phyloP scores from a whole-genome alignment of 2,888 invertebrate genomes.

The Cloeon dipterum region DNA sequence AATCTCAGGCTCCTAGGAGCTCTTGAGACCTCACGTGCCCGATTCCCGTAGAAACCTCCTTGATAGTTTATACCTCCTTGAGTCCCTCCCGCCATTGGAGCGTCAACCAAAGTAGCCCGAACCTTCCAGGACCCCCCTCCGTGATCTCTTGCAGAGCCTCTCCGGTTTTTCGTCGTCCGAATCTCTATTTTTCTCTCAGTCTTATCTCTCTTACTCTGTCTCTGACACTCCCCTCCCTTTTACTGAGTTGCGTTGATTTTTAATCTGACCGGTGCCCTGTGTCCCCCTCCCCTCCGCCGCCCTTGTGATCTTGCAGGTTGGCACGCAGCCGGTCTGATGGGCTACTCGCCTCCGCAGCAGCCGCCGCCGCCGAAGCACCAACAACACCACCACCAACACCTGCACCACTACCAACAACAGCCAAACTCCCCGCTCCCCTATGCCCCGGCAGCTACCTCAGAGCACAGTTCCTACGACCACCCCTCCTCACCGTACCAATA shows the following conservation, averaged over 20 bases:
- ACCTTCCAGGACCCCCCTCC: no score
- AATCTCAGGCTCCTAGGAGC: no score
- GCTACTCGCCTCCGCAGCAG: not conserved
- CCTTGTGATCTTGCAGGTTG: slow-evolving; percentile 1
- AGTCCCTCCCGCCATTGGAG: no score
- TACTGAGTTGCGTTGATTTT: not conserved
- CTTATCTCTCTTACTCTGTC: no score
- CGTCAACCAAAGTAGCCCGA: no score
- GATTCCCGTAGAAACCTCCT: no score
- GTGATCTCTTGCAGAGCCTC: no score
- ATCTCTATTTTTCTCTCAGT: no score
- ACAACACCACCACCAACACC: not conserved
- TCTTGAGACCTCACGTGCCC: no score
- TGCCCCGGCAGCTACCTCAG: not conserved
- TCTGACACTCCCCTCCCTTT: no score
- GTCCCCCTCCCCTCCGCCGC: not conserved
- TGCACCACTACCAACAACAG: not conserved
- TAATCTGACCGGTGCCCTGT: not conserved
- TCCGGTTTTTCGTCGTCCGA: no score
- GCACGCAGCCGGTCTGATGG: not conserved
- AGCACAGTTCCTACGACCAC: not conserved
- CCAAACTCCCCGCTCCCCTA: not conserved
- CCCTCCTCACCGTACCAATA: slow-evolving; percentile 17
- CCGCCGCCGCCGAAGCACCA: not conserved
- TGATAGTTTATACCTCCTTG: no score